phyloP scores from a whole-genome alignment of 2,797 vertebrate genomes.

The Enoplosus armatus region DNA sequence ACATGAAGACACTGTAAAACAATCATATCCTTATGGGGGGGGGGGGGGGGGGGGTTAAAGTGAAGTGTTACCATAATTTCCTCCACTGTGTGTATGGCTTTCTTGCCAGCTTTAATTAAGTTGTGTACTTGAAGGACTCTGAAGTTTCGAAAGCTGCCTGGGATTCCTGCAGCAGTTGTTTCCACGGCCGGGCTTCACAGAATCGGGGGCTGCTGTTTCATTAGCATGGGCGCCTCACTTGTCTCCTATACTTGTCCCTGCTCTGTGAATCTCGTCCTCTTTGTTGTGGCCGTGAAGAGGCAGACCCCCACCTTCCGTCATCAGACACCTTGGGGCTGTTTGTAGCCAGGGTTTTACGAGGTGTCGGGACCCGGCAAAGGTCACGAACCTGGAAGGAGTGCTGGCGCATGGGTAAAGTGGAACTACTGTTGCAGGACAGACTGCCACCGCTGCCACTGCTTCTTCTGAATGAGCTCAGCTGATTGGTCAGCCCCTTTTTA shows the following conservation, averaged over 20 bases:
- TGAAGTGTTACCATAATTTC: not conserved
- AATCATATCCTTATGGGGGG: not conserved
- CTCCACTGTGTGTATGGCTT: not conserved
- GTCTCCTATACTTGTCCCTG: conserved; percentile 13
- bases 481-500: not conserved
- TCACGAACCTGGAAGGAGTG: conserved; percentile 29
- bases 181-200: not conserved
- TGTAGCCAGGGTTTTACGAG: conserved; percentile 30
- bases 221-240: conserved; percentile 10
- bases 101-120: not conserved
- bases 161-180: not conserved
- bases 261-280: conserved; percentile 4
- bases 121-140: conserved; percentile 1
- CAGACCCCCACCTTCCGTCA: not conserved
- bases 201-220: not conserved
- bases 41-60: not conserved
- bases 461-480: conserved; percentile 3
- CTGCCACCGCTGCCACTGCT: not conserved
- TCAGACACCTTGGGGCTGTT: conserved; percentile 9
- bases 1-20: not conserved
- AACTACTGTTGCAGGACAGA: conserved; percentile 10
- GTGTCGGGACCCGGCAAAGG: conserved; percentile 19
- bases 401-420: conserved; percentile 18
- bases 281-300: conserved; percentile 16
- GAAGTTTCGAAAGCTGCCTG: conserved; percentile 7